Conservation (phyloP, 2,888 invertebrate genomes). For the Orchesella flavescens region DNA sequence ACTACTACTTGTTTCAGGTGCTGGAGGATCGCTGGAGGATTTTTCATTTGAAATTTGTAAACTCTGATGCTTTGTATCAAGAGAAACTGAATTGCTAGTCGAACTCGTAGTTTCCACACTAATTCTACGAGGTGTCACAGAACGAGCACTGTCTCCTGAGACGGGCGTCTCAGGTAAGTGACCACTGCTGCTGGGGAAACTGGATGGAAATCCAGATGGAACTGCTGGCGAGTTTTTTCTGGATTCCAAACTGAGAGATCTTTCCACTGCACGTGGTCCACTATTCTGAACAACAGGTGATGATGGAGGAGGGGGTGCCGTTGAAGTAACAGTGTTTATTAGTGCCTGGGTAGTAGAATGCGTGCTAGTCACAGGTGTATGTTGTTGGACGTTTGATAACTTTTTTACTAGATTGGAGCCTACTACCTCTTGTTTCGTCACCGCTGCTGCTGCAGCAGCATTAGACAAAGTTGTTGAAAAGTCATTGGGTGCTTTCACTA, state of each 20-base stretch:
- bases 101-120: conserved; percentile 68
- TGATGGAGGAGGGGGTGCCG: background rate
- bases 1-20: conserved; percentile 11
- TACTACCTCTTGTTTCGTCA: conserved; percentile 5
- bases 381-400: background rate
- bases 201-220: conserved; percentile 29
- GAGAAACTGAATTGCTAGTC: conserved; percentile 29
- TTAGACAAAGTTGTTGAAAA: background rate
- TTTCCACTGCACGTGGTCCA: conserved; percentile 69
- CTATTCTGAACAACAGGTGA: conserved; percentile 23
- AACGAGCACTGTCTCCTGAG: conserved; percentile 33
- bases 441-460: background rate
- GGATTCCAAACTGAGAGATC: conserved; percentile 71
- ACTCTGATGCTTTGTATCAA: conserved; percentile 16
- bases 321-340: conserved; percentile 9
- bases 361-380: conserved; percentile 14
- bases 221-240: conserved; percentile 62
- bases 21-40: conserved; percentile 17
- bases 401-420: background rate
- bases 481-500: background rate
- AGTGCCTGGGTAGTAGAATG: conserved; percentile 11
- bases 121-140: conserved; percentile 66
- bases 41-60: conserved; percentile 40
- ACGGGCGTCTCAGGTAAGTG: conserved; percentile 36
- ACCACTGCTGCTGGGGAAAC: conserved; percentile 36